Conservation (phyloP, 1,140 invertebrate species). For the Drosophila fuyamai region DNA sequence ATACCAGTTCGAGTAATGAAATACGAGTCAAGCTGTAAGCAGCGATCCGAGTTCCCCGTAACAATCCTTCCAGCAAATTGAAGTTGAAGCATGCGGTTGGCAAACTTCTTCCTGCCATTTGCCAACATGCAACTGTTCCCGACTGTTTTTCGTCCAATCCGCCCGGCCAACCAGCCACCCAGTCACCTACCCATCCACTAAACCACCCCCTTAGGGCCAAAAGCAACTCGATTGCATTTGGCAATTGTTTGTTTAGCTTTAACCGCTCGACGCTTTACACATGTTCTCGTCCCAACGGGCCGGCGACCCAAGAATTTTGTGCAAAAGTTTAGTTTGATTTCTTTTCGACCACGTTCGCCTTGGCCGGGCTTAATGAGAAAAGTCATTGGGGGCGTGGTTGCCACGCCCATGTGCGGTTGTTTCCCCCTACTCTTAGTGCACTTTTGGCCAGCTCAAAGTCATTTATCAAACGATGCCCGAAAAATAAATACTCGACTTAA, state of each 20-base stretch:
- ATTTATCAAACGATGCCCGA: constrained; percentile 68
- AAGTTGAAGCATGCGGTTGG: constrained; percentile 80
- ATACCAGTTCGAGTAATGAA: constrained; percentile 83
- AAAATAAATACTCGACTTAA: constrained; percentile 68
- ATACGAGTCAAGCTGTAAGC: constrained; percentile 68
- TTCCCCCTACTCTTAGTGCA: constrained; percentile 5
- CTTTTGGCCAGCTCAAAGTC: constrained; percentile 57
- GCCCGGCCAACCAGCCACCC: neutral
- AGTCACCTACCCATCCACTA: neutral
- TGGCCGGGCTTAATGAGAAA: constrained; percentile 72
- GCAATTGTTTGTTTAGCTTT: constrained; percentile 78
- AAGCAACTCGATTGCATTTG: constrained; percentile 59
- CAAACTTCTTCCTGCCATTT: constrained; percentile 66
- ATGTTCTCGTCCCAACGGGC: constrained; percentile 41
- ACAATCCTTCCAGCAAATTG: constrained; percentile 63
- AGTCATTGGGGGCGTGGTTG: constrained; percentile 61
- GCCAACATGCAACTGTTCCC: constrained; percentile 71
- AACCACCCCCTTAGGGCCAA: neutral
- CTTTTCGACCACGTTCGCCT: constrained; percentile 62
- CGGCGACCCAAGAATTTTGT: constrained; percentile 41
- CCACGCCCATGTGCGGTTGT: constrained; percentile 47
- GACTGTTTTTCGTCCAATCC: constrained; percentile 17
- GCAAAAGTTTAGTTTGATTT: constrained; percentile 67
- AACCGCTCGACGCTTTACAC: constrained; percentile 66
- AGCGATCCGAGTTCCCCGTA: constrained; percentile 10